A percentile compares a stretch with the other conserved stretches of the same genome.
These are phyloP conservation scores for Tragelaphus oryx DNA, from an alignment of 2,797 vertebrate species.

Conservation along the genomic window DNA sequence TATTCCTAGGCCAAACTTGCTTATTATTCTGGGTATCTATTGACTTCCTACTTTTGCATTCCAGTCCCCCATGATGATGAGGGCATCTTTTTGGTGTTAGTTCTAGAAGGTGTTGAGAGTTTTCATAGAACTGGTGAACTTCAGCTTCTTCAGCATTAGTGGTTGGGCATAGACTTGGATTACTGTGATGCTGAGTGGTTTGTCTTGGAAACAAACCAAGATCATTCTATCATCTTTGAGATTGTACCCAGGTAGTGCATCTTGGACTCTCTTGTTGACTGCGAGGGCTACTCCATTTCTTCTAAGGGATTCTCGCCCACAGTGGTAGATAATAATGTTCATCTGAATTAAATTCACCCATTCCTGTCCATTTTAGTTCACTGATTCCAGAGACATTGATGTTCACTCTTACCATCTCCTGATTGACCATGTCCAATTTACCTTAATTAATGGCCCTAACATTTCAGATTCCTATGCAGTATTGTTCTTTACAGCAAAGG, in stretches of 20 bases:
- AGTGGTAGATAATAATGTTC: not conserved
- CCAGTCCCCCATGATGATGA: not conserved
- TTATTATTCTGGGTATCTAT: not conserved
- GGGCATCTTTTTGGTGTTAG: not conserved
- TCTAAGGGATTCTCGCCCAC: not conserved
- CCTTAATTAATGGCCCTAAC: not conserved
- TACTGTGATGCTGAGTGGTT: not conserved
- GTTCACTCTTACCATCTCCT: not conserved
- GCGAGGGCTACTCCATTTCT: not conserved
- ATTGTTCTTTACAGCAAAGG: not conserved
- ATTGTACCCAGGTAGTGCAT: not conserved
- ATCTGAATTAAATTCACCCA: not conserved
- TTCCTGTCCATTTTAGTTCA: not conserved
- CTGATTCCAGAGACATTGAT: not conserved
- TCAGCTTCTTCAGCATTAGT: not conserved
- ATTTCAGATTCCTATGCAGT: not conserved
- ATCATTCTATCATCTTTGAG: not conserved
- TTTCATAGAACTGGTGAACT: not conserved
- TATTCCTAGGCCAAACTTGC: not conserved
- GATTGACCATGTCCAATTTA: not conserved
- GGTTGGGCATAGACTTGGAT: not conserved
- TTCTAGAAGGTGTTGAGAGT: not conserved
- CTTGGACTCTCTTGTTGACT: not conserved
- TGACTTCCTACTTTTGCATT: not conserved
- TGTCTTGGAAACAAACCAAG: not conserved